Evolutionary conservation across 64 coral and sea anemone species (phyloP), one percentile per base, ranked within the genome.

Genomic region (Dendronephthya gigantea): DNA sequence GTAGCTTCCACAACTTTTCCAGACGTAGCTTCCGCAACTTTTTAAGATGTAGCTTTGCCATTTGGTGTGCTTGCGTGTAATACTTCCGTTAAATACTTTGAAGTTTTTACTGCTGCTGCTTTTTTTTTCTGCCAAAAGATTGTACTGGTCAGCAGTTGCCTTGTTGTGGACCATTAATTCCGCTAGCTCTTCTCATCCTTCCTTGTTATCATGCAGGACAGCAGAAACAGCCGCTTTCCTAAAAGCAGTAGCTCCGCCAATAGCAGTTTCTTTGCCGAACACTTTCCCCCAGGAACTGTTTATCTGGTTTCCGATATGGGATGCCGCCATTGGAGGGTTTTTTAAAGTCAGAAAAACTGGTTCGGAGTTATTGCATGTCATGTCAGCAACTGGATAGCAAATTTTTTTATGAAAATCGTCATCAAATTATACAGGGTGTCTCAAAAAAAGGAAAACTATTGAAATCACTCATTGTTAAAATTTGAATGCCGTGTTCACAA

Each of bases 251-350:
- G 88, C 55, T 32, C 82, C 72, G n/a, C 68, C 82, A 9, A 17
- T 48, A 38, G 40, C 59, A 34, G 69, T 25, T 15, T 37, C 31
- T 9, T 90, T 84, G 82, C 83, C 68, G 41, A 72, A 49, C 31
- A 83, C 88, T 66, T 90, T 90, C 83, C 83, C 83, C 88, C 88
- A 90, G 25, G 51, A 52, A 41, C 82, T 84, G 29, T 81, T 81
- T 10, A 90, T 90, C 39, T 40, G 51, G 70, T 69, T 85, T 40
- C 69, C 82, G 40, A 85, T 90, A 39, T 90, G 83, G 62, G 55
- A 47, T 66, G 58, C 43, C 13, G 48, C 30, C 38, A 90, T 33
- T 45, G 41, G 41, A 45, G 4, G 41, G 82, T 74, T 32, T 72
- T 19, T 62, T 75, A 85, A 31, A 90, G 58, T n/a, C 58, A 66